phyloP scores from a whole-genome alignment of 2,113 vertebrate species.

The Lathamus discolor region DNA sequence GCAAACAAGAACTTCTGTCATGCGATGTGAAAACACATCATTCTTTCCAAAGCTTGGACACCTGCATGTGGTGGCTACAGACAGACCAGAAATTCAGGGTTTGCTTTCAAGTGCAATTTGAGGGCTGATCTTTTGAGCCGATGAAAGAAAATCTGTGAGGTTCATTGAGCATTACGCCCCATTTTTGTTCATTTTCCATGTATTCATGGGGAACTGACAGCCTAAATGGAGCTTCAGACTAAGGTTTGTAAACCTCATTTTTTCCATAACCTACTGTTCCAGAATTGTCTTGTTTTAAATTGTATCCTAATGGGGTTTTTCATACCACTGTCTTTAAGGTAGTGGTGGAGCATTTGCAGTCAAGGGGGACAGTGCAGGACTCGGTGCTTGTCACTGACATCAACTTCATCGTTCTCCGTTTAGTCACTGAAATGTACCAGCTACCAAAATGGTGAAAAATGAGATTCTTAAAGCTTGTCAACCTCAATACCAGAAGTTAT shows the following conservation, averaged over 20 bases:
- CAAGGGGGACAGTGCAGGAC: background rate
- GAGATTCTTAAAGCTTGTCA: slow-evolving; percentile 56
- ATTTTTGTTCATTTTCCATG: background rate
- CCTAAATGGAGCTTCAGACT: background rate
- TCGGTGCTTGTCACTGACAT: background rate
- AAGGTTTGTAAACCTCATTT: background rate
- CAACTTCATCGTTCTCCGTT: slow-evolving; percentile 13
- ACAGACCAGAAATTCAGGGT: background rate
- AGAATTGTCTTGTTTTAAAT: background rate
- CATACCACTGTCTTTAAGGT: background rate
- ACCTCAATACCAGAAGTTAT: slow-evolving; percentile 45
- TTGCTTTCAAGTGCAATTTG: background rate
- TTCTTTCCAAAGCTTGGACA: background rate
- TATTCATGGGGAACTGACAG: background rate
- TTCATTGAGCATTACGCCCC: background rate
- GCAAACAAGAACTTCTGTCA: background rate
- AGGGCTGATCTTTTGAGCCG: background rate
- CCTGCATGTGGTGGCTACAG: background rate
- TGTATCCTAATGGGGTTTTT: background rate
- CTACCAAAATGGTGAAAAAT: slow-evolving; percentile 53
- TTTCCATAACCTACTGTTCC: background rate
- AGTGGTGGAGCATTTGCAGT: background rate
- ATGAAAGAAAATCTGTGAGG: background rate
- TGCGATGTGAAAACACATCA: background rate
- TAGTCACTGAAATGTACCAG: background rate